Base-by-base conservation (phyloP, 2,888 invertebrate species). In the Hemistola chrysoprasaria region DNA sequence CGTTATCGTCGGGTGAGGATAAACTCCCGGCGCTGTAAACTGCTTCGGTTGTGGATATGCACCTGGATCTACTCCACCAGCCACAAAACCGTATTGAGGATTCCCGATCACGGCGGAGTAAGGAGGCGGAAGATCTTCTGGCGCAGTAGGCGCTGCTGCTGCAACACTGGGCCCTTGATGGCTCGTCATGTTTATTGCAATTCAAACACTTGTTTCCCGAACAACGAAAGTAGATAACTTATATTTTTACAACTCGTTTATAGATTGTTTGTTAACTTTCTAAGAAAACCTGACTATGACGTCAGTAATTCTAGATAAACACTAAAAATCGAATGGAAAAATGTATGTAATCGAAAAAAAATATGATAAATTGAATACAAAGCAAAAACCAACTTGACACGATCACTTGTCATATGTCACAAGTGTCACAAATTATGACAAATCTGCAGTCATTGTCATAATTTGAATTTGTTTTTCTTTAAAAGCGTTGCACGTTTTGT, bases 91-190 rank as follows among this genome's bases (percentile, higher is more conserved):
- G 54, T 87, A 86, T 42, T 79, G 82, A 10, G 78, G 74, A 56
- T 80, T 85, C 3, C 82, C 78, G 6, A 88, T 82, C 2, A 88
- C 87, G 9, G 84, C 71, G 1, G 87, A 80, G 56, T 88, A 88
- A 1, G 88, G 87, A 11, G 88, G 88, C 10, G 88, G 88, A 50
- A 86, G 74, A 71, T 88, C 88, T 49, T 79, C 78, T 27, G 78
- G 69, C 24, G 75, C 79, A 39, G 71, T 61, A 40, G 82, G 65
- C 29, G 58, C 16, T 16, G 16, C 60, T 28, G 58, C 16, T 16
- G 16, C 60, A 44, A 50, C 48, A 54, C 53, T 66, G 20, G 75
- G 62, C 37, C 66, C 73, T 59, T 69, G 65, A 50, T 56, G 64
- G 51, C 59, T 72, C 41, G 79, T 71, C 85, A 85, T 85, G 2